A percentile compares a stretch with the other conserved stretches of the same genome.
These are phyloP conservation scores for Ecliptopera silaceata DNA, from an alignment of 2,888 invertebrate species.

Conservation along the genomic window DNA sequence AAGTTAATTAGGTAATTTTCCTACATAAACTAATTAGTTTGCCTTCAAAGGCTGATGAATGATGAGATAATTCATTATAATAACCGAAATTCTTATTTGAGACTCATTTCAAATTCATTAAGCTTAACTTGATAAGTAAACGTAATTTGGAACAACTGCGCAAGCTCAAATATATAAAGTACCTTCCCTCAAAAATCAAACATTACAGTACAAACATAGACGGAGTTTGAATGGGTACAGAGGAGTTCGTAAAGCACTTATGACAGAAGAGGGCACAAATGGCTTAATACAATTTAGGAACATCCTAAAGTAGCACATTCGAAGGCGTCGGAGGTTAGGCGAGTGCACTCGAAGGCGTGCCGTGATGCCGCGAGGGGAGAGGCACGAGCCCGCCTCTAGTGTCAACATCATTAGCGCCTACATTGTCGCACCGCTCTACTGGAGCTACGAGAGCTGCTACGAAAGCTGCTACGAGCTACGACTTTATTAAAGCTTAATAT, in stretches of 20 bases:
- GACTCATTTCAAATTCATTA: constrained; percentile 12
- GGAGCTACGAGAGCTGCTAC: constrained; percentile 61
- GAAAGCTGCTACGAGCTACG: constrained; percentile 35
- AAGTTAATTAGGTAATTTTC: neutral
- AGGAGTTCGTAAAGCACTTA: constrained; percentile 26
- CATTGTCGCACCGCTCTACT: constrained; percentile 56
- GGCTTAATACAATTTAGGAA: constrained; percentile 55
- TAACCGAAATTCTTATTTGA: neutral
- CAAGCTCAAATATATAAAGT: constrained; percentile 18
- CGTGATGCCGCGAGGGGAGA: constrained; percentile 40
- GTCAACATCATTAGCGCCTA: constrained; percentile 77
- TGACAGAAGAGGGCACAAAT: constrained; percentile 36
- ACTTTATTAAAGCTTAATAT: constrained; percentile 33
- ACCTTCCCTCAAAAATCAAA: constrained; percentile 24
- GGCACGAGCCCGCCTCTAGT: constrained; percentile 66
- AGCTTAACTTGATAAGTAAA: constrained; percentile 31
- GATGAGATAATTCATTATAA: neutral
- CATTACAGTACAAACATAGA: constrained; percentile 23
- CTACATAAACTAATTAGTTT: neutral
- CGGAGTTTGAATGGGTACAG: constrained; percentile 14
- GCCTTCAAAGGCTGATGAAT: neutral
- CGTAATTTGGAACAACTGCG: constrained; percentile 36
- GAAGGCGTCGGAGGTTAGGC: constrained; percentile 44
- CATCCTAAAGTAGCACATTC: constrained; percentile 54
- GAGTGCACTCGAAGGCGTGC: constrained; percentile 54